Evolutionary conservation across 92 coral and sea anemone genomes (phyloP).

Genomic region (Heliopora coerulea): DNA sequence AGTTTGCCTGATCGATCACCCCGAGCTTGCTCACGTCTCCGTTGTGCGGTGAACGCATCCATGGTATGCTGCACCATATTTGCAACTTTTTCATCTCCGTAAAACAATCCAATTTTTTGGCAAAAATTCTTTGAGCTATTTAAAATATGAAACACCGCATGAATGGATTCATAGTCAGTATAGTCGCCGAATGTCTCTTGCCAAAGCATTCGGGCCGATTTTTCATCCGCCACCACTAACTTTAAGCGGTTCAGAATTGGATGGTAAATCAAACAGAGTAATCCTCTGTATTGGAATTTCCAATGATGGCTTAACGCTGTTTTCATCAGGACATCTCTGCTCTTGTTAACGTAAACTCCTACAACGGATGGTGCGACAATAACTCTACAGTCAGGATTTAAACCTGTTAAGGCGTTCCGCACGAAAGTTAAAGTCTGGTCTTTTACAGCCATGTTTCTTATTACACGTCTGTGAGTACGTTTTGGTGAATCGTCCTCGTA

Average conservation of each 20-base stretch:
- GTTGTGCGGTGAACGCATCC: constrained; percentile 74
- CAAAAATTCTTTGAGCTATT: constrained; percentile 80
- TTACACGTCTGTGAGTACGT: too few relatives aligned
- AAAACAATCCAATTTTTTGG: constrained; percentile 76
- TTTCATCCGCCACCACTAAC: constrained; percentile 65
- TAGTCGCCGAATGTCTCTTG: constrained; percentile 86
- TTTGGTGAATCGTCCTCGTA: not conserved
- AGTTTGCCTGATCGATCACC: constrained; percentile 36
- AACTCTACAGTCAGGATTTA: constrained; percentile 63
- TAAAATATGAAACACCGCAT: constrained; percentile 80
- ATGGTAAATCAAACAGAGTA: constrained; percentile 74
- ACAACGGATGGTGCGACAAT: constrained; percentile 88
- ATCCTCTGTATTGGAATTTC: constrained; percentile 66
- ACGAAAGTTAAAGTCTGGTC: constrained; percentile 66
- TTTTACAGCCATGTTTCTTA: constrained; percentile 64
- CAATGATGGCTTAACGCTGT: constrained; percentile 73
- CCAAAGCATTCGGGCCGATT: constrained; percentile 69
- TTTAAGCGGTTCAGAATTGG: constrained; percentile 70
- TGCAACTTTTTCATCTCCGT: constrained; percentile 81
- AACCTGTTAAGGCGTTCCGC: constrained; percentile 57
- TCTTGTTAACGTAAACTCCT: constrained; percentile 71
- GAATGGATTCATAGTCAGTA: constrained; percentile 76
- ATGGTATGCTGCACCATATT: constrained; percentile 77
- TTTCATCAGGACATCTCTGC: constrained; percentile 62
- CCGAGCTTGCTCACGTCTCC: constrained; percentile 1